phyloP scores from a whole-genome alignment of 2,888 invertebrate genomes.

The Muschampia staudingeri region DNA sequence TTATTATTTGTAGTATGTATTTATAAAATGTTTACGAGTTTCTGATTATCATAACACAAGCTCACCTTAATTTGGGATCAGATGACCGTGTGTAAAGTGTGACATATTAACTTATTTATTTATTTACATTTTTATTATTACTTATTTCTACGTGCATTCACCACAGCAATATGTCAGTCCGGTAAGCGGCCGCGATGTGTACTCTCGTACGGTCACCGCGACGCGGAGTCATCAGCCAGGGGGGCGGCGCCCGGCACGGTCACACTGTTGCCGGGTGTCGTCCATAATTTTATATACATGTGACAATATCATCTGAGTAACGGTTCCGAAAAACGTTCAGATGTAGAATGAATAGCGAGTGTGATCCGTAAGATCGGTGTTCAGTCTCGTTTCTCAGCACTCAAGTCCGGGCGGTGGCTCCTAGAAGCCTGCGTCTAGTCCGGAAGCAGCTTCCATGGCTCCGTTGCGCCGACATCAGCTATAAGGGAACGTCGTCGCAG shows the following conservation, averaged over 20 bases:
- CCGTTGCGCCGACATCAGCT: background rate
- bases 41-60: too few species aligned
- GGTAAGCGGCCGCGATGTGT: background rate
- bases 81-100: too few species aligned
- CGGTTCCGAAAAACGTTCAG: background rate
- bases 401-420: slow-evolving; percentile 2
- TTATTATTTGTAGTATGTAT: too few species aligned
- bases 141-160: background rate
- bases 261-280: background rate
- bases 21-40: too few species aligned
- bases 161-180: background rate
- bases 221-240: background rate
- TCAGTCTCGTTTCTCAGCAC: slow-evolving; percentile 22
- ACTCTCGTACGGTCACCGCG: background rate
- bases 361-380: slow-evolving; percentile 5
- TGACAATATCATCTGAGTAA: background rate
- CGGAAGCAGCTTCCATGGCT: background rate
- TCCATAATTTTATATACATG: background rate
- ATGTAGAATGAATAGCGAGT: background rate
- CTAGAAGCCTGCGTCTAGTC: background rate
- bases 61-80: too few species aligned
- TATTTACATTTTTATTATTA: background rate
- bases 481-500: background rate
- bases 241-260: background rate
- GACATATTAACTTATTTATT: background rate